Percentiles rank a stretch among this genome's conserved stretches.
These are phyloP conservation scores for Pollenia amentaria DNA, from an alignment of 2,888 invertebrate species.

Conservation along the genomic window DNA sequence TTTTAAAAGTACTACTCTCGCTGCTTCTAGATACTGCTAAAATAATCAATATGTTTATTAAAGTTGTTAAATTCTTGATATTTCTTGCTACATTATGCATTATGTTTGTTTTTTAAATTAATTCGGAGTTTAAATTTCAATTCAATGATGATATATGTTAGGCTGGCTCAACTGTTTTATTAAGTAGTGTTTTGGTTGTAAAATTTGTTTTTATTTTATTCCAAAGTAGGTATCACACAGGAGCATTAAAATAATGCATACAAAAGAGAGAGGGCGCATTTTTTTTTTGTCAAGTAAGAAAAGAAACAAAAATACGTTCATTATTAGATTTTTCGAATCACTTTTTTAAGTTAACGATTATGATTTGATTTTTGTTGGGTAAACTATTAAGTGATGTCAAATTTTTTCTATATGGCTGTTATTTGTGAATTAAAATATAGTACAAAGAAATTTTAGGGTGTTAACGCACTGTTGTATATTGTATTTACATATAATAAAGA, in stretches of 20 bases:
- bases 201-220: slow-evolving; percentile 54
- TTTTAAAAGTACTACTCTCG: slow-evolving; percentile 15
- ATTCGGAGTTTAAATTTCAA: slow-evolving; percentile 78
- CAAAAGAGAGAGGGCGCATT: slow-evolving; percentile 60
- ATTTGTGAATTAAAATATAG: slow-evolving; percentile 35
- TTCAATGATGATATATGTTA: slow-evolving; percentile 83
- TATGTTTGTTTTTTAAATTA: slow-evolving; percentile 68
- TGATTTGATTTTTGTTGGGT: slow-evolving; percentile 52
- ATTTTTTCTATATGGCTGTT: slow-evolving; percentile 35
- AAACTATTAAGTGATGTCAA: slow-evolving; percentile 54
- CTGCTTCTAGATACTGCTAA: slow-evolving; percentile 1
- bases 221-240: slow-evolving; percentile 74
- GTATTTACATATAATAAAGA: slow-evolving; percentile 48
- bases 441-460: slow-evolving; percentile 38
- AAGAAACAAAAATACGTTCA: slow-evolving; percentile 73
- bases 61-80: slow-evolving; percentile 47
- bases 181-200: slow-evolving; percentile 28
- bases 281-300: slow-evolving; percentile 64
- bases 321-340: slow-evolving; percentile 69
- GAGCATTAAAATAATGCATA: slow-evolving; percentile 68
- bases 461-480: slow-evolving; percentile 39
- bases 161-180: slow-evolving; percentile 82
- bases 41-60: slow-evolving; percentile 1
- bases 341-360: slow-evolving; percentile 30
- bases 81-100: slow-evolving; percentile 36